These are phyloP conservation scores for Platalea minor DNA, from an alignment of 2,797 vertebrate species.

Conservation along the genomic window DNA sequence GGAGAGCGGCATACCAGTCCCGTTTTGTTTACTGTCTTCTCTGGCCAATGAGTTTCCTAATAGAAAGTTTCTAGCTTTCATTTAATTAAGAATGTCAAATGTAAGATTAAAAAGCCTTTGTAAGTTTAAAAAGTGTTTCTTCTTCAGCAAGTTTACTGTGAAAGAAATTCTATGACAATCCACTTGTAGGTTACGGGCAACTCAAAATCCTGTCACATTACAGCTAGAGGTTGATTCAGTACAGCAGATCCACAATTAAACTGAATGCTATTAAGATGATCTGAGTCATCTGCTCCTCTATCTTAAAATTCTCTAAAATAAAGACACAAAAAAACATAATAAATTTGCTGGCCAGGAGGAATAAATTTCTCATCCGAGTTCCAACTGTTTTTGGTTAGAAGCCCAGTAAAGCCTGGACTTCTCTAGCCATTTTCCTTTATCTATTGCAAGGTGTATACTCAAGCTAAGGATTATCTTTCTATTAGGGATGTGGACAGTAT, in stretches of 20 bases:
- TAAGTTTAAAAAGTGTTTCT: background rate
- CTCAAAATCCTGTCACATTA: background rate
- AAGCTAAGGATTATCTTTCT: background rate
- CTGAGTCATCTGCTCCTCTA: background rate
- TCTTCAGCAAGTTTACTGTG: background rate
- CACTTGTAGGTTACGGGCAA: background rate
- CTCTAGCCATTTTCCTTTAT: background rate
- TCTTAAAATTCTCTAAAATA: background rate
- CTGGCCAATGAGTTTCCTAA: background rate
- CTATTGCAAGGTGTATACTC: background rate
- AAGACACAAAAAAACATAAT: background rate
- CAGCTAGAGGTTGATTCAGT: background rate
- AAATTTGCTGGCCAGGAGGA: background rate
- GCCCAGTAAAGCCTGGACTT: background rate
- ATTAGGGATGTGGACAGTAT: background rate
- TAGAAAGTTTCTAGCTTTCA: background rate
- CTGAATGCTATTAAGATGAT: background rate
- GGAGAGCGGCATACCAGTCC: background rate
- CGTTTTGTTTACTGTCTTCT: background rate
- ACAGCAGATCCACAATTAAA: background rate
- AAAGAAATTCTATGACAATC: background rate
- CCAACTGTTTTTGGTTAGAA: background rate
- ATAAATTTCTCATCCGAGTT: background rate
- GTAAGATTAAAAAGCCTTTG: background rate
- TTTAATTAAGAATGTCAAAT: background rate